Conservation (phyloP, 2,797 vertebrate genomes). For the Myotis daubentonii region DNA sequence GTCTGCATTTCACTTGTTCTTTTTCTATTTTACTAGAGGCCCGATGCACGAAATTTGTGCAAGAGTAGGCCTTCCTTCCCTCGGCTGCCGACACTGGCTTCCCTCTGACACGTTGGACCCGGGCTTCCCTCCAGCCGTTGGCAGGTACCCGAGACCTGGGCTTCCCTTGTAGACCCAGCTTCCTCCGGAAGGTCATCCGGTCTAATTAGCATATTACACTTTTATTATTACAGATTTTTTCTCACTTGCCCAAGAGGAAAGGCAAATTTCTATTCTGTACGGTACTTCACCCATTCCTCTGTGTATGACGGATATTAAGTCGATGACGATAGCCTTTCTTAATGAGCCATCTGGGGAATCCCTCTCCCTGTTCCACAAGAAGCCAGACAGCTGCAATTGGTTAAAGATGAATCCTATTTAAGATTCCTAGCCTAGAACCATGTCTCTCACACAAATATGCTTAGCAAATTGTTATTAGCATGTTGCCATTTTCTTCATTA, state of each 20-base stretch:
- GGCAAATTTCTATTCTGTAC: background rate
- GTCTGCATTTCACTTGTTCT: background rate
- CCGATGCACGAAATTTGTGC: too few relatives aligned
- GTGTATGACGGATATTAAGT: background rate
- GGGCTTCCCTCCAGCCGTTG: too few relatives aligned
- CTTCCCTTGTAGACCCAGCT: too few relatives aligned
- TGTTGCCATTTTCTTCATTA: constrained; percentile 3
- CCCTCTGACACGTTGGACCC: too few relatives aligned
- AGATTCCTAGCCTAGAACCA: background rate
- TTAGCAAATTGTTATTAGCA: background rate
- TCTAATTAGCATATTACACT: too few relatives aligned
- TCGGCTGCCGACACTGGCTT: too few relatives aligned
- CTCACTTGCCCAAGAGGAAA: background rate
- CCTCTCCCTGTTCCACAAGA: background rate
- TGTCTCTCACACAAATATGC: background rate
- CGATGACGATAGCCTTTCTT: background rate
- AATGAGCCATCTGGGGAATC: background rate
- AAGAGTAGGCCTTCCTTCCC: too few relatives aligned
- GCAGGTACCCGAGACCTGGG: too few relatives aligned
- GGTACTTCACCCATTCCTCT: background rate
- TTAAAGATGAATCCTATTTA: background rate
- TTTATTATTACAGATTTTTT: background rate
- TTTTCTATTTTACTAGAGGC: background rate
- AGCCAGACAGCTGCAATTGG: background rate
- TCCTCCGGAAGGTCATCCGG: too few relatives aligned